A percentile compares a stretch with the other conserved stretches of the same genome.
These are phyloP conservation scores for Lemur catta DNA, from an alignment of 2,797 vertebrate species.

Conservation along the genomic window DNA sequence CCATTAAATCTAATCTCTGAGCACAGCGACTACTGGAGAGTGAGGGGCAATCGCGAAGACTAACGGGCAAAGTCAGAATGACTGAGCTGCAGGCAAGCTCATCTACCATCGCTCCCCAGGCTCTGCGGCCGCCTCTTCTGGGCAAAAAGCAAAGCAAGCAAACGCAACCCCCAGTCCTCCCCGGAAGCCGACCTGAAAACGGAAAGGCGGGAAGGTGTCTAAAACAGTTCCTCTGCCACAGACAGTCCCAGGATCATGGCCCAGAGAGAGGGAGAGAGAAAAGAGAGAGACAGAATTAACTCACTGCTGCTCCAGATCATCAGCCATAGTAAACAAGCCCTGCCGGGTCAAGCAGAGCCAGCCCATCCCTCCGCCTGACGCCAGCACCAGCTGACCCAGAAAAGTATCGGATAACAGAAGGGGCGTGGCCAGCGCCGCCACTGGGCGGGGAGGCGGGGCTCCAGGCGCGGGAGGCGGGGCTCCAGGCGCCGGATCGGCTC, in stretches of 20 bases:
- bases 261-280: conserved; percentile 60
- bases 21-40: background rate
- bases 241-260: conserved; percentile 59
- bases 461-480: background rate
- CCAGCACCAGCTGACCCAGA: conserved; percentile 76
- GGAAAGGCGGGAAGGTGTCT: conserved; percentile 61
- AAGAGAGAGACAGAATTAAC: conserved; percentile 67
- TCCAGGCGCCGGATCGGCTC: no score
- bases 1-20: background rate
- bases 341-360: conserved; percentile 70
- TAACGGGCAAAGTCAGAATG: background rate
- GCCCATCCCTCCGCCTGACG: conserved; percentile 72
- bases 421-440: conserved; percentile 53
- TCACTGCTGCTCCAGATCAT: conserved; percentile 82
- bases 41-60: background rate
- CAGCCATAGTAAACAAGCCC: conserved; percentile 76
- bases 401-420: conserved; percentile 37
- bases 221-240: conserved; percentile 57
- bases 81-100: background rate
- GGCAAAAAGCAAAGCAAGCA: conserved; percentile 41
- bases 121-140: background rate
- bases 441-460: background rate
- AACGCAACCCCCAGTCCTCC: conserved; percentile 13
- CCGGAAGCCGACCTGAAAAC: conserved; percentile 64
- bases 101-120: background rate